phyloP scores from a whole-genome alignment of 2,113 vertebrate species.

The Mastomys natalensis region DNA sequence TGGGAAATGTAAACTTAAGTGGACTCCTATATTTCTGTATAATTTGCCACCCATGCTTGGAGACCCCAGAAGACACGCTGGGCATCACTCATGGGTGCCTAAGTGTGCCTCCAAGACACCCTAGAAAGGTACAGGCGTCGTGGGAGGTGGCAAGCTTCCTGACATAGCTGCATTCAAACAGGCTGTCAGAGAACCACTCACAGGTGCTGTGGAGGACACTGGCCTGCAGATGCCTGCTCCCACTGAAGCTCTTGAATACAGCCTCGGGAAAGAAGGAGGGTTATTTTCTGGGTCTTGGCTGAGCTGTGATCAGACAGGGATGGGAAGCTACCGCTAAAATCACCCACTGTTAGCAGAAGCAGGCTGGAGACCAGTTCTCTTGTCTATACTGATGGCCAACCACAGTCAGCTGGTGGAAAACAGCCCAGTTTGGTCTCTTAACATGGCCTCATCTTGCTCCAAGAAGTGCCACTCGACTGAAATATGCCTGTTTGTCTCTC shows the following conservation, averaged over 20 bases:
- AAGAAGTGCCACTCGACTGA: constrained; percentile 16
- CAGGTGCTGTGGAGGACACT: not conserved
- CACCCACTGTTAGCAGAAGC: rapidly evolving
- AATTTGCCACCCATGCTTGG: not conserved
- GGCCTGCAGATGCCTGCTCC: not conserved
- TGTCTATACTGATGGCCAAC: not conserved
- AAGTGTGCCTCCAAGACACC: too few species aligned
- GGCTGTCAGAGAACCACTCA: not conserved
- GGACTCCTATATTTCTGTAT: not conserved
- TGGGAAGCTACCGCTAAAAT: not conserved
- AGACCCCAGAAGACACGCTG: not conserved
- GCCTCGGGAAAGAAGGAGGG: not conserved
- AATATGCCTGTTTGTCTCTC: not conserved
- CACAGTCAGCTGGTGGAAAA: not conserved
- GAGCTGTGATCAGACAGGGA: not conserved
- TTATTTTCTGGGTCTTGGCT: not conserved
- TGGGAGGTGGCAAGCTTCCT: not conserved
- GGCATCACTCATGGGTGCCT: not conserved
- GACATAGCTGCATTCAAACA: not conserved
- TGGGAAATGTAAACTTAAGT: not conserved
- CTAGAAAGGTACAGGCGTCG: not conserved
- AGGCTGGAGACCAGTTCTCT: not conserved
- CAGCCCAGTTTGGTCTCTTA: not conserved
- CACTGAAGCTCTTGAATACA: not conserved
- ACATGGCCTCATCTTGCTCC: not conserved